These are phyloP conservation scores for Ochropleura leucogaster DNA, from an alignment of 2,888 invertebrate species.

Conservation along the genomic window DNA sequence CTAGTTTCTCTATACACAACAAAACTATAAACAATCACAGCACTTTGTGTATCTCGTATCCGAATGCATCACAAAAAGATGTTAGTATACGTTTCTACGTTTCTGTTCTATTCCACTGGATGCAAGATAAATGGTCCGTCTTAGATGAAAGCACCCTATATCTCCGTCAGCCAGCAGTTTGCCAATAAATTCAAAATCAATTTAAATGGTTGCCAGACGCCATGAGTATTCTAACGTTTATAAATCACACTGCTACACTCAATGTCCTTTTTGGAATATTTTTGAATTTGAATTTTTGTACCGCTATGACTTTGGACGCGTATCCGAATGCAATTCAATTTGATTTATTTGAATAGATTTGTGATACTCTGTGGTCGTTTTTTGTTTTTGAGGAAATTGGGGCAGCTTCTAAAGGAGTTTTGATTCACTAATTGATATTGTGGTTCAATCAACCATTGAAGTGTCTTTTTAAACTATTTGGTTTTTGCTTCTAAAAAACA, in stretches of 20 bases:
- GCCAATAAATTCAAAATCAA: conserved; percentile 87
- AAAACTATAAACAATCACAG: conserved; percentile 35
- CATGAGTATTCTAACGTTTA: conserved; percentile 61
- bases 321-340: conserved; percentile 51
- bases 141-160: conserved; percentile 78
- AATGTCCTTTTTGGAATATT: conserved; percentile 53
- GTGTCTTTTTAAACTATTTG: neutral
- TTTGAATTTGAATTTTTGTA: conserved; percentile 58
- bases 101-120: conserved; percentile 62
- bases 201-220: conserved; percentile 72
- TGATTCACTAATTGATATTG: neutral
- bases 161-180: conserved; percentile 76
- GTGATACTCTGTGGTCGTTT: conserved; percentile 17
- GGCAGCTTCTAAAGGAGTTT: neutral
- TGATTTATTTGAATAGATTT: conserved; percentile 38
- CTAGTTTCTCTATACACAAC: neutral
- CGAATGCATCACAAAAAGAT: conserved; percentile 61
- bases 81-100: conserved; percentile 36
- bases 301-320: conserved; percentile 27
- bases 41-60: conserved; percentile 41
- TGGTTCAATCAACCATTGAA: neutral
- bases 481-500: neutral
- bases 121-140: conserved; percentile 83
- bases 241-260: conserved; percentile 62
- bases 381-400: conserved; percentile 21